Conservation (phyloP, 1,140 invertebrate genomes). For the Brachionus calyciflorus region DNA sequence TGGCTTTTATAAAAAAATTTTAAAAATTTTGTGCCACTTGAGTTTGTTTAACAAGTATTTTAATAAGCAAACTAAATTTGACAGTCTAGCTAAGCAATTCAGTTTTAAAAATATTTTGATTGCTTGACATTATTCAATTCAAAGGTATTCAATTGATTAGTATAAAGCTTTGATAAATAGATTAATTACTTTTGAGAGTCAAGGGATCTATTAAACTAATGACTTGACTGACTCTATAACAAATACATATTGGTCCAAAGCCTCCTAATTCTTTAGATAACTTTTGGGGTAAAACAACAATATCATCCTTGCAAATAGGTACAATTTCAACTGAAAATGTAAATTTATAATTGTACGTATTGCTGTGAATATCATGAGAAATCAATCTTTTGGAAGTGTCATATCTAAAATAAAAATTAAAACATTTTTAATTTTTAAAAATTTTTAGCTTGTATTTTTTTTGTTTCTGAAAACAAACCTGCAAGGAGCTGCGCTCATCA, state of each 20-base stretch:
- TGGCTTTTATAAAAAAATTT: too few relatives aligned
- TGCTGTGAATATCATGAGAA: slow-evolving; percentile 94
- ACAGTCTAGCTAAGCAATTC: too few relatives aligned
- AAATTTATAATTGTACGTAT: slow-evolving; percentile 90
- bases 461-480: too few relatives aligned
- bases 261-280: slow-evolving; percentile 84
- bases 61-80: too few relatives aligned
- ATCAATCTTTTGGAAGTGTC: slow-evolving; percentile 89
- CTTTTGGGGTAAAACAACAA: slow-evolving; percentile 85
- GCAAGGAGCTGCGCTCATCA: slow-evolving; percentile 77
- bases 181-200: slow-evolving; percentile 74
- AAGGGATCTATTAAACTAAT: slow-evolving; percentile 90
- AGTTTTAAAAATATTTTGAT: too few relatives aligned
- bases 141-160: too few relatives aligned
- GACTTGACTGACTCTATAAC: slow-evolving; percentile 79
- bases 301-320: slow-evolving; percentile 88
- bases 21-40: too few relatives aligned
- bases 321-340: slow-evolving; percentile 85
- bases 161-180: neutral
- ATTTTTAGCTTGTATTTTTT: neutral
- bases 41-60: too few relatives aligned
- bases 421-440: neutral
- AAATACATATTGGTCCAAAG: slow-evolving; percentile 83
- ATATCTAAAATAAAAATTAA: too few relatives aligned
- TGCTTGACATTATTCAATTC: too few relatives aligned